Conservation (phyloP, 2,113 vertebrate species). For the Mobula hypostoma region DNA sequence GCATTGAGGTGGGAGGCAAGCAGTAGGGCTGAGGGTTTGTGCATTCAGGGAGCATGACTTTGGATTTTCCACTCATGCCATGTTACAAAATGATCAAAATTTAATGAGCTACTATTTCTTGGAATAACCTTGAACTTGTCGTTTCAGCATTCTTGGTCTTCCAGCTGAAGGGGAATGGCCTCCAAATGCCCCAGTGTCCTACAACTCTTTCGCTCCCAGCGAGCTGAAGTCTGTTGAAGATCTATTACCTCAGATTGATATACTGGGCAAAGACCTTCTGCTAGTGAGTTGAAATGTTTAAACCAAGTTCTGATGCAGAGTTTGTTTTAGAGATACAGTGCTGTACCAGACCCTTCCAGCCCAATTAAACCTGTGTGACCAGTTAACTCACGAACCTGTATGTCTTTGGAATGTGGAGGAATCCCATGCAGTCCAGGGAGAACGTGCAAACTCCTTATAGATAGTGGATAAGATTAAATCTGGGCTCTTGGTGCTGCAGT, state of each 20-base stretch:
- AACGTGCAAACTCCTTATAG: too few species aligned
- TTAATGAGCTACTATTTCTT: background rate
- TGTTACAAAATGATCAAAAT: background rate
- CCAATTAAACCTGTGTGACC: too few species aligned
- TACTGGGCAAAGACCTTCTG: constrained; percentile 27
- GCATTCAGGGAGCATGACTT: background rate
- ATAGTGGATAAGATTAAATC: too few species aligned
- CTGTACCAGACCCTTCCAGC: too few species aligned
- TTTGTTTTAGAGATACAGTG: too few species aligned
- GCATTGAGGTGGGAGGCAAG: background rate
- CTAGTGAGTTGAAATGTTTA: constrained; percentile 8
- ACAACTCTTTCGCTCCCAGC: constrained; percentile 13
- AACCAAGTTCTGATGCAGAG: too few species aligned
- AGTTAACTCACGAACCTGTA: too few species aligned
- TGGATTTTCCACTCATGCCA: background rate
- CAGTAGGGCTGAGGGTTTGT: background rate
- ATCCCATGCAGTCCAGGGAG: too few species aligned
- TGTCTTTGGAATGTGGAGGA: too few species aligned
- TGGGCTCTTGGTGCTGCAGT: too few species aligned
- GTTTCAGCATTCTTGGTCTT: background rate
- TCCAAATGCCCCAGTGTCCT: background rate
- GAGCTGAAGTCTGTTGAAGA: background rate
- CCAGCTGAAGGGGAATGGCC: constrained; percentile 32
- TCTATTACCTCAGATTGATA: constrained; percentile 6
- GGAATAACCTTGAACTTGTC: background rate